Percentiles rank a stretch among this genome's conserved stretches.
Conservation (phyloP, 2,113 vertebrate species). For the Lepisosteus oculatus region DNA sequence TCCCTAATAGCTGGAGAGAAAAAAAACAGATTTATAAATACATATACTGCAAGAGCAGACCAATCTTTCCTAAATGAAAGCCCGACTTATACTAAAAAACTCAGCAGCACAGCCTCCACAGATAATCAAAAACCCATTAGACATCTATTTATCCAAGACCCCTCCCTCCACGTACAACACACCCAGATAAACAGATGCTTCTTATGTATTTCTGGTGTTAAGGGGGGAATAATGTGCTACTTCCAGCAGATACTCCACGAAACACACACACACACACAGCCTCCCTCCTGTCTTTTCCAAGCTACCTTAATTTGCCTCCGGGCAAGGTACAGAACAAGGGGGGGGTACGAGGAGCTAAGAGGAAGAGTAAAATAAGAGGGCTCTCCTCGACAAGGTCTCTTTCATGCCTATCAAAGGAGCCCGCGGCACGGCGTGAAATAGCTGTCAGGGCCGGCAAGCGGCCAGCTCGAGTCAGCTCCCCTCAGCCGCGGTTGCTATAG, state of each 20-base stretch:
- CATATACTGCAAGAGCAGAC: slow-evolving; percentile 21
- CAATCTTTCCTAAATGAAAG: slow-evolving; percentile 18
- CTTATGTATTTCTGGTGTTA: no score
- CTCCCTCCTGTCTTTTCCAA: no score
- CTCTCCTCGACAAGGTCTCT: background rate
- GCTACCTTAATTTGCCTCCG: background rate
- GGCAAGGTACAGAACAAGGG: background rate
- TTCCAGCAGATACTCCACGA: no score
- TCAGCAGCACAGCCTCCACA: slow-evolving; percentile 6
- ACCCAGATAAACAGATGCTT: no score
- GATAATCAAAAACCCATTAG: slow-evolving; percentile 27
- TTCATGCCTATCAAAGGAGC: slow-evolving; percentile 11
- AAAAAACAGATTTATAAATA: background rate
- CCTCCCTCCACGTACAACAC: no score
- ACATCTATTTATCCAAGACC: slow-evolving; percentile 9
- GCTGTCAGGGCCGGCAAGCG: background rate
- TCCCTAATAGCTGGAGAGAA: slow-evolving; percentile 24
- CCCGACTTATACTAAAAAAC: slow-evolving; percentile 21
- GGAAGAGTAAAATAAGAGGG: background rate
- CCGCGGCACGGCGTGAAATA: slow-evolving; percentile 4
- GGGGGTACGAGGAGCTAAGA: background rate
- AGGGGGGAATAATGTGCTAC: no score
- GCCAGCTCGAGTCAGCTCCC: background rate
- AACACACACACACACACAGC: no score
- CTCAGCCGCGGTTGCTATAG: slow-evolving; percentile 14